Evolutionary conservation across 2,113 vertebrate genomes (phyloP).

Genomic region (cattle (Bos taurus)): DNA sequence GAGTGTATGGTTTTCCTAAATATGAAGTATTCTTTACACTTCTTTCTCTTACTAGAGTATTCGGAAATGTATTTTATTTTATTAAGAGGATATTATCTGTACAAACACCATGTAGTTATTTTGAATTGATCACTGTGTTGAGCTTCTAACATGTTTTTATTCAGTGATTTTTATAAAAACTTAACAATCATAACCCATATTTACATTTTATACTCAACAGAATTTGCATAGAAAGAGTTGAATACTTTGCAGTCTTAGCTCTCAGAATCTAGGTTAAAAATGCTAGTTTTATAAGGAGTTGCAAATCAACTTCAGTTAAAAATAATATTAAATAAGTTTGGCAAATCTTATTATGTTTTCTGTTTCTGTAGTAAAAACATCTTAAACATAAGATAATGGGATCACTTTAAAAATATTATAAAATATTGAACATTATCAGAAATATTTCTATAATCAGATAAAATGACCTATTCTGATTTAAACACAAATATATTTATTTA

Average conservation of each 20-base stretch:
- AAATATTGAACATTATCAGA: neutral
- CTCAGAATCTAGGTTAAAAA: neutral
- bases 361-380: neutral
- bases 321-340: neutral
- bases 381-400: neutral
- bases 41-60: neutral
- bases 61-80: neutral
- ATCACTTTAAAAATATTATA: neutral
- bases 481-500: neutral
- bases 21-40: conserved; percentile 17
- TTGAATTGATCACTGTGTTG: neutral
- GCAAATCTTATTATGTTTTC: neutral
- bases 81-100: neutral
- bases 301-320: neutral
- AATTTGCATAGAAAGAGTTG: neutral
- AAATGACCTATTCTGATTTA: neutral
- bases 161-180: neutral
- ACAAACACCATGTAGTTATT: neutral
- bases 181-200: neutral
- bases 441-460: neutral
- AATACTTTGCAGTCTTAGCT: neutral
- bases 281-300: neutral
- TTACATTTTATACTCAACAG: neutral
- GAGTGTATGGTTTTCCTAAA: neutral
- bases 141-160: neutral